Percentiles rank a stretch among this genome's conserved stretches.
Conservation (phyloP, 2,888 invertebrate genomes). For the Lomographa bimaculata region DNA sequence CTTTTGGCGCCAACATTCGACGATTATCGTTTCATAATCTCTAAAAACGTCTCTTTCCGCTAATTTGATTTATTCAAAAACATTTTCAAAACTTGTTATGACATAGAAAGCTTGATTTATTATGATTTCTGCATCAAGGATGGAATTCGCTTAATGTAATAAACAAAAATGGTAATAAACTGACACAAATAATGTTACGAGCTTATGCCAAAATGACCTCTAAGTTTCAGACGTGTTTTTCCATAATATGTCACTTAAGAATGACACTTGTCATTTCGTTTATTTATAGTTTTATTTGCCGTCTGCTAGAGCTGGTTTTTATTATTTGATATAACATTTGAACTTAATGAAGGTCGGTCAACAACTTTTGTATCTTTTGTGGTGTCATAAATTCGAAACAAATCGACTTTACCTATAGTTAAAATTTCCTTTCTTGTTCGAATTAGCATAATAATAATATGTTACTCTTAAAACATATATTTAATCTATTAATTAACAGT, state of each 20-base stretch:
- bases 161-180: constrained; percentile 15
- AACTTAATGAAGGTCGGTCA: constrained; percentile 15
- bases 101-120: constrained; percentile 32
- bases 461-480: too few species aligned
- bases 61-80: constrained; percentile 34
- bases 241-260: constrained; percentile 31
- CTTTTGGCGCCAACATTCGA: constrained; percentile 21
- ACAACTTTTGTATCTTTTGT: constrained; percentile 14
- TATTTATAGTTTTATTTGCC: constrained; percentile 34
- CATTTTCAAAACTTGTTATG: constrained; percentile 27
- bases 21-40: constrained; percentile 18
- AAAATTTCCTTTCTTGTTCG: too few species aligned
- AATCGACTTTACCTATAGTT: too few species aligned
- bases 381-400: too few species aligned
- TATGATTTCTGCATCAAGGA: constrained; percentile 11
- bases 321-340: constrained; percentile 19
- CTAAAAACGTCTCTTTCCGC: constrained; percentile 19
- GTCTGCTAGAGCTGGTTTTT: constrained; percentile 18
- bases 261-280: constrained; percentile 33
- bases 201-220: constrained; percentile 25
- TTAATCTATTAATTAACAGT: too few species aligned
- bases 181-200: constrained; percentile 9
- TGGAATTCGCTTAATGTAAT: constrained; percentile 16
- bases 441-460: too few species aligned
- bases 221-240: constrained; percentile 31